These are phyloP conservation scores for Calephelis virginiensis DNA, from an alignment of 1,140 invertebrate genomes.

Conservation along the genomic window DNA sequence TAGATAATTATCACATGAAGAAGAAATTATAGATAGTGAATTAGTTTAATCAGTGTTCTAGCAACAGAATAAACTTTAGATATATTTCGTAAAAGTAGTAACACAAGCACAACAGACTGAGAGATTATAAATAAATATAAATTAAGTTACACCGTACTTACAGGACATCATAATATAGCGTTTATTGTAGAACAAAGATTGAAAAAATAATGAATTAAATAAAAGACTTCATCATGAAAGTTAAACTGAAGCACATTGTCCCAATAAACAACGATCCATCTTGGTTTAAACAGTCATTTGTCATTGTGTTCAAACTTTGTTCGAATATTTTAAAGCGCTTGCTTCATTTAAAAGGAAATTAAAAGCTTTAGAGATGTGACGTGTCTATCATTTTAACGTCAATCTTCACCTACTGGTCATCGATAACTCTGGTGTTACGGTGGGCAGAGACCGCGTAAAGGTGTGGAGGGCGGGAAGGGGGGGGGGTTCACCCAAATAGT, in stretches of 20 bases:
- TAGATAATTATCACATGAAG: too few relatives aligned
- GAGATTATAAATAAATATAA: background rate
- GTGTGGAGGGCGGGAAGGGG: background rate
- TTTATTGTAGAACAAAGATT: background rate
- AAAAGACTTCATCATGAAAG: background rate
- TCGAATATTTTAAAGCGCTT: background rate
- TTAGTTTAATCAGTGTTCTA: too few relatives aligned
- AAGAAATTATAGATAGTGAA: too few relatives aligned
- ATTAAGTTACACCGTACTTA: background rate
- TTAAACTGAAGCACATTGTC: constrained; percentile 2
- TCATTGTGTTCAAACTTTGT: background rate
- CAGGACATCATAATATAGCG: background rate
- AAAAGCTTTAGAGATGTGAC: too few relatives aligned
- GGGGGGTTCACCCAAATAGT: too few relatives aligned
- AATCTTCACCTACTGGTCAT: too few relatives aligned
- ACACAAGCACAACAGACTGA: too few relatives aligned
- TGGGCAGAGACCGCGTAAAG: background rate
- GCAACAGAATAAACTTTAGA: too few relatives aligned
- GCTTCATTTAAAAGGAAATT: constrained; percentile 1
- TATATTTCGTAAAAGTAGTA: too few relatives aligned
- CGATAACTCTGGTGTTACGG: too few relatives aligned
- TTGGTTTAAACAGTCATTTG: constrained; percentile 9
- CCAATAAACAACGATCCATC: constrained; percentile 6
- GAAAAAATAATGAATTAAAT: background rate
- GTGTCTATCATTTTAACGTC: too few relatives aligned